Conservation (phyloP, 2,888 invertebrate genomes). For the Hipparchia sbordonii region DNA sequence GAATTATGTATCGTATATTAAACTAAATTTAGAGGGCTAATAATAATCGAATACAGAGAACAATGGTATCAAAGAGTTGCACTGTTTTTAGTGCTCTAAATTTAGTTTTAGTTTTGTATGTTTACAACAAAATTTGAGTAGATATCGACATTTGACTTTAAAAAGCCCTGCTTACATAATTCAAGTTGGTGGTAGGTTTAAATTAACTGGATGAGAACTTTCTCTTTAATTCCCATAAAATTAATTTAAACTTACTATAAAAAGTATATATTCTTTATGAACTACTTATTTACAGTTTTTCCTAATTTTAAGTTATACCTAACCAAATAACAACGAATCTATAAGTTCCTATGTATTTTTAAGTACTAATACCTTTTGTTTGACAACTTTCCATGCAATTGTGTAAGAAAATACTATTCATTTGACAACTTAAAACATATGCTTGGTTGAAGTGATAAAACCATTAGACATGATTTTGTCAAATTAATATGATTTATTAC, state of each 20-base stretch:
- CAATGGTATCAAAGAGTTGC: background rate
- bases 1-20: background rate
- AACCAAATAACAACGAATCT: conserved; percentile 13
- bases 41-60: background rate
- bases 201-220: too few species aligned
- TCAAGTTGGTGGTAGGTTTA: background rate
- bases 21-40: background rate
- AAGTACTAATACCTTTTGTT: background rate
- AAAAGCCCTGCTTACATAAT: background rate
- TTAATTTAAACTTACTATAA: too few species aligned
- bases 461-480: too few species aligned
- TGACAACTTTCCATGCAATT: too few species aligned
- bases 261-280: too few species aligned
- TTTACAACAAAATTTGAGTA: background rate
- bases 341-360: conserved; percentile 9
- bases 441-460: too few species aligned
- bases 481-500: too few species aligned
- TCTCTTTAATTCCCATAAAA: too few species aligned
- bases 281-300: background rate
- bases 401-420: too few species aligned
- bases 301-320: background rate
- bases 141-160: background rate
- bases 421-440: too few species aligned
- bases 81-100: background rate
- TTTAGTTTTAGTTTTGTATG: background rate